A percentile compares a stretch with the other conserved stretches of the same genome.
phyloP scores from a whole-genome alignment of 1,140 invertebrate species.

The Diachasmimorpha longicaudata region DNA sequence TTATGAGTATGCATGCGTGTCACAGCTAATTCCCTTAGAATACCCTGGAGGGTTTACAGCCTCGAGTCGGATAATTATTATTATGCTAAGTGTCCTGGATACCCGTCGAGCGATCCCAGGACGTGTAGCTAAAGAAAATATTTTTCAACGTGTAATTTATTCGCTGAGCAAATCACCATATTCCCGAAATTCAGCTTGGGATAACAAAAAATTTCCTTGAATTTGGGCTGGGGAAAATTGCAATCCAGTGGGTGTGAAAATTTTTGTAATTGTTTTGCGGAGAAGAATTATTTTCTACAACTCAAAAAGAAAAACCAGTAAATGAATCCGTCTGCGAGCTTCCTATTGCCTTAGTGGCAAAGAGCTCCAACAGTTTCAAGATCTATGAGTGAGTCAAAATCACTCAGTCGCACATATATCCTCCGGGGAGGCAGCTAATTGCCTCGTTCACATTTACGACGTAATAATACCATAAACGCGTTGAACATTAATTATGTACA shows the following conservation, averaged over 20 bases:
- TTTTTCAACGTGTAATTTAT: neutral
- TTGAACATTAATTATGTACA: neutral
- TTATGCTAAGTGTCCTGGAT: neutral
- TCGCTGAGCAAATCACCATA: neutral
- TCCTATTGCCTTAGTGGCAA: neutral
- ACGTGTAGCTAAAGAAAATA: neutral
- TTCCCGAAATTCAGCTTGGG: no score
- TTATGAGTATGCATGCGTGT: conserved; percentile 8
- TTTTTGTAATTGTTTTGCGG: no score
- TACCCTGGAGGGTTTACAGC: neutral
- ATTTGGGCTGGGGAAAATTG: no score
- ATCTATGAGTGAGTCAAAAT: neutral
- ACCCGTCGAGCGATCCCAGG: neutral
- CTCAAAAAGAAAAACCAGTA: neutral
- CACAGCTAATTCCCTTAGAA: neutral
- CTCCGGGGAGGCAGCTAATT: neutral
- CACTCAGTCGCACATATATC: neutral
- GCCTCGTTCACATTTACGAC: neutral
- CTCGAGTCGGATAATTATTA: neutral
- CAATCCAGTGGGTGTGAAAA: no score
- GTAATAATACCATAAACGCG: neutral
- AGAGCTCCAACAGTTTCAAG: neutral
- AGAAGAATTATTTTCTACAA: no score
- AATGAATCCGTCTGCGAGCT: neutral
- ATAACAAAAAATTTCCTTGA: neutral